Base-by-base conservation (phyloP, 2,797 vertebrate genomes). In the Pampus argenteus region DNA sequence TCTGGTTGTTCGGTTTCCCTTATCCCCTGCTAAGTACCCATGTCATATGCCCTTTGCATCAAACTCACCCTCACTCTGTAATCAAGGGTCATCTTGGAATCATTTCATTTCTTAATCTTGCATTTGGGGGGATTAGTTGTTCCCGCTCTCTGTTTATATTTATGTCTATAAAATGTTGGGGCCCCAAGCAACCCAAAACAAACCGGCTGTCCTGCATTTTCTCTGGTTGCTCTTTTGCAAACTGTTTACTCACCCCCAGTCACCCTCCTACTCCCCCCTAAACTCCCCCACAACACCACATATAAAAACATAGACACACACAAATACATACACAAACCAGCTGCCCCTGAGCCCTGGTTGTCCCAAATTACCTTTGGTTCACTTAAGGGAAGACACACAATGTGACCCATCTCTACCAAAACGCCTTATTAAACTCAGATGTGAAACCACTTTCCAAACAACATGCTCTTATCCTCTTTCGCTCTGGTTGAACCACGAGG, bases 71-170 rank as follows among this genome's bases (percentile, higher is more conserved):
- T 75, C 74, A 60, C 75, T 74, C 83, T 89, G 61, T 90, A 92
- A 93, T 92, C 90, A 90, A 71, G 71, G 84, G 87, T 89, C 83
- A 85, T 85, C 79, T 85, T 78, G 78, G 77, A 92, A 68, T 86
- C 59, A 77, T 86, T 89, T 88, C 54, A 76, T 79, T 91, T 89
- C 69, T 81, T 90, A 88, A 88, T 91, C 84, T 90, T 78, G 69
- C 75, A 83, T 86, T 91, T 78, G 68, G 73, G 62, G 81, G 70
- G 89, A 91, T 92, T 90, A 90, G 86, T 81, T 67, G 81, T 90
- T 85, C 82, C 80, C 34, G 51, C 73, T 69, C 63, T 63, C 58
- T 93, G 90, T 92, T 94, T 93, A 87, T 84, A 92, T 92, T 93
- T 90, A 88, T 91, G 89, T 90, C 89, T 91, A 86, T 84, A 88